Percentiles rank a stretch among this genome's conserved stretches.
phyloP scores from a whole-genome alignment of 2,797 vertebrate genomes.

The Pseudochromis fuscus region DNA sequence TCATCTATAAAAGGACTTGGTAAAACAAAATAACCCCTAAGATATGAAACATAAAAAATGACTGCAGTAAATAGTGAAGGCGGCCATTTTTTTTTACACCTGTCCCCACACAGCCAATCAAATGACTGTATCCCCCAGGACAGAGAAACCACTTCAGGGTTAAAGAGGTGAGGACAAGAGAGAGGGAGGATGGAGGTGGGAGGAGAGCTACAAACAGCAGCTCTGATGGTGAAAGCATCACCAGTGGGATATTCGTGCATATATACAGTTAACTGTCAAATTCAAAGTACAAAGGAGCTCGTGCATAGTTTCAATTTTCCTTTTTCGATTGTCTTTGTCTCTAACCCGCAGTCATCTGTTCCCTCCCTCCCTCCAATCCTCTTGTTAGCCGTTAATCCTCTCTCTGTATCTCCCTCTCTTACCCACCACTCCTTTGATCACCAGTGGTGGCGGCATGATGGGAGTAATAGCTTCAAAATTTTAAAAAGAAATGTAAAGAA shows the following conservation, averaged over 20 bases:
- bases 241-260: slow-evolving; percentile 8
- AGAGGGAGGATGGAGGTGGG: not conserved
- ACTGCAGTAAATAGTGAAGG: too few species aligned
- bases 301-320: slow-evolving; percentile 7
- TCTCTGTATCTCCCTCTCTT: slow-evolving; percentile 47
- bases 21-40: too few species aligned
- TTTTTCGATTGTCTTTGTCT: slow-evolving; percentile 44
- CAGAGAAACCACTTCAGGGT: too few species aligned
- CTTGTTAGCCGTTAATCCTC: slow-evolving; percentile 71
- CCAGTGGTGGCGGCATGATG: slow-evolving; percentile 40
- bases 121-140: too few species aligned
- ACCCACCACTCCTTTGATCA: slow-evolving; percentile 63
- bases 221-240: slow-evolving; percentile 22
- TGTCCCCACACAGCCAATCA: too few species aligned
- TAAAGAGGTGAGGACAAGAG: slow-evolving; percentile 31
- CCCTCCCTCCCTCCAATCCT: slow-evolving; percentile 51
- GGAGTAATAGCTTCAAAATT: slow-evolving; percentile 56
- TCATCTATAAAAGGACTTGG: too few species aligned
- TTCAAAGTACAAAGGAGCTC: slow-evolving; percentile 26
- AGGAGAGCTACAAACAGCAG: not conserved
- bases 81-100: too few species aligned
- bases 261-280: slow-evolving; percentile 27
- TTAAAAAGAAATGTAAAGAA: slow-evolving; percentile 42
- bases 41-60: too few species aligned
- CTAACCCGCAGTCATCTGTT: slow-evolving; percentile 34